Percentiles rank a stretch among this genome's conserved stretches.
Evolutionary conservation across 2,113 vertebrate species (phyloP).

Genomic region (Todiramphus saurophagus): DNA sequence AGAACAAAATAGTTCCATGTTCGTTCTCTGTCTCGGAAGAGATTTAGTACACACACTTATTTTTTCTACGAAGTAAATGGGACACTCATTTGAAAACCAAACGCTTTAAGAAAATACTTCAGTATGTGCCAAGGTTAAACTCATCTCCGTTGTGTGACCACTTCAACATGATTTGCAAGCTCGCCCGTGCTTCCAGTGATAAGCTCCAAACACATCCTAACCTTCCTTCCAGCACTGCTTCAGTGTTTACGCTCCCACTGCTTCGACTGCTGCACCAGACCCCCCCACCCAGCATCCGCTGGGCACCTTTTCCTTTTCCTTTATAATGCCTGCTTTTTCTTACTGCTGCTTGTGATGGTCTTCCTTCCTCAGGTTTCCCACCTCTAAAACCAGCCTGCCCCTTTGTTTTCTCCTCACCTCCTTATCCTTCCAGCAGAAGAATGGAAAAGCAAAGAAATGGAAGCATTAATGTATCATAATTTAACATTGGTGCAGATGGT

Average conservation of each 20-base stretch:
- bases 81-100: background rate
- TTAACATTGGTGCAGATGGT: background rate
- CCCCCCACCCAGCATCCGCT: background rate
- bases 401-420: background rate
- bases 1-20: background rate
- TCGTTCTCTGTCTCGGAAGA: background rate
- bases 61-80: background rate
- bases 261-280: background rate
- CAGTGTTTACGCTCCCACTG: background rate
- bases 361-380: background rate
- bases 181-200: background rate
- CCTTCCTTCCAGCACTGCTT: background rate
- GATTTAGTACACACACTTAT: background rate
- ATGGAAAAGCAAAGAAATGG: background rate
- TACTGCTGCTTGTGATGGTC: background rate
- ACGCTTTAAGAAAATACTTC: background rate
- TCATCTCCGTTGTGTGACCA: background rate
- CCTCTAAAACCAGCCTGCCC: background rate
- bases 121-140: background rate
- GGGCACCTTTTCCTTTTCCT: background rate
- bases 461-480: constrained; percentile 23
- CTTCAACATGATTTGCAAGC: background rate
- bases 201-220: background rate
- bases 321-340: background rate
- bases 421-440: background rate